phyloP scores from a whole-genome alignment of 1,140 invertebrate species.

The Formica selysi region DNA sequence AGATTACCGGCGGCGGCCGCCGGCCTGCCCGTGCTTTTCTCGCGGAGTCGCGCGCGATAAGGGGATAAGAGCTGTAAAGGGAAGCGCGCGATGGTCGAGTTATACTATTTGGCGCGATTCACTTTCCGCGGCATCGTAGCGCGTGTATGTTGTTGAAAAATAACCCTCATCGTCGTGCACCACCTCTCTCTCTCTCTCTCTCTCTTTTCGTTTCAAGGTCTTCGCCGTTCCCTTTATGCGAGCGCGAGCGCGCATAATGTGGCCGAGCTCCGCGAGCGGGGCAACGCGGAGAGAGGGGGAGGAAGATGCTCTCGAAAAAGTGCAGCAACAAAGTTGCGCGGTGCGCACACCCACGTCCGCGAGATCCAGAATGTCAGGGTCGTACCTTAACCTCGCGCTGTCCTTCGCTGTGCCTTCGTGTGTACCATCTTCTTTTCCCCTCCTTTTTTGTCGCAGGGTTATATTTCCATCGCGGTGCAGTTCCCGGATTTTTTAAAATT shows the following conservation, averaged over 20 bases:
- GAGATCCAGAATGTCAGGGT: constrained; percentile 73
- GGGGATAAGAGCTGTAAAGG: not conserved
- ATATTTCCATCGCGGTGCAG: constrained; percentile 54
- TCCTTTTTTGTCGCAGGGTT: constrained; percentile 50
- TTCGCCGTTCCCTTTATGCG: constrained; percentile 49
- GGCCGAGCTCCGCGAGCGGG: not conserved
- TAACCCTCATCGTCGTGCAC: constrained; percentile 43
- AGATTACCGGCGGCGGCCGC: constrained; percentile 10
- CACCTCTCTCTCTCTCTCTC: not conserved
- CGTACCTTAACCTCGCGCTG: constrained; percentile 73
- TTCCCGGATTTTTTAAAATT: constrained; percentile 78
- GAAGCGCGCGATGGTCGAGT: not conserved
- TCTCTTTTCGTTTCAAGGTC: constrained; percentile 17
- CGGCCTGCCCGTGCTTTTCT: constrained; percentile 10
- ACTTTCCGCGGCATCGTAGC: constrained; percentile 45
- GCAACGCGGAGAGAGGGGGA: constrained; percentile 7
- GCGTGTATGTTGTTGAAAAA: constrained; percentile 46
- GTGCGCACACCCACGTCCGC: constrained; percentile 60
- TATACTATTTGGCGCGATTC: constrained; percentile 50
- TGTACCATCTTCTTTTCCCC: constrained; percentile 24
- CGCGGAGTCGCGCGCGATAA: constrained; percentile 27
- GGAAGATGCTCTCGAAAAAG: constrained; percentile 61
- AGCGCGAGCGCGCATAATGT: constrained; percentile 46
- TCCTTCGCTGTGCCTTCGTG: constrained; percentile 65
- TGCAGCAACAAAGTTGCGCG: constrained; percentile 64